Conservation (phyloP, 2,888 invertebrate genomes). For the Stenoptilia bipunctidactyla region DNA sequence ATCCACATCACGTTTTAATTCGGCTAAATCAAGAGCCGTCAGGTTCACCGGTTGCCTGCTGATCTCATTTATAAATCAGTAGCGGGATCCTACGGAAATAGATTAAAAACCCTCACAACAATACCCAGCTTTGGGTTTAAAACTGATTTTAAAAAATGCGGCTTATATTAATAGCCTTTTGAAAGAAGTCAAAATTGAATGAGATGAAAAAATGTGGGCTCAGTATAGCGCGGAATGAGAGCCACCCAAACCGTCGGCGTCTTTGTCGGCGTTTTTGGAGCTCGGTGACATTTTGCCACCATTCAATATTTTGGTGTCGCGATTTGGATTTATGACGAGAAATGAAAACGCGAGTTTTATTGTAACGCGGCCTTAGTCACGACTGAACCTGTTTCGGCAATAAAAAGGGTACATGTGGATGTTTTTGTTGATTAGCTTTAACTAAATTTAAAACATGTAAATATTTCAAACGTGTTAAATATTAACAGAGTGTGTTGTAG, state of each 20-base stretch:
- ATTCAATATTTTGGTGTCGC: conserved; percentile 68
- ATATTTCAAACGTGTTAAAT: too few relatives aligned
- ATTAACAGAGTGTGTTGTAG: too few relatives aligned
- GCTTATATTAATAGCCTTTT: conserved; percentile 70
- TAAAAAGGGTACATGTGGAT: too few relatives aligned
- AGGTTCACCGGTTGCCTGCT: conserved; percentile 25
- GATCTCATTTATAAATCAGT: conserved; percentile 65
- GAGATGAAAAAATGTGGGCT: conserved; percentile 67
- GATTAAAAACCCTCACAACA: conserved; percentile 63
- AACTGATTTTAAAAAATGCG: conserved; percentile 63
- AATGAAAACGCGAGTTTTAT: conserved; percentile 44
- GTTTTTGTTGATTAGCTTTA: too few relatives aligned
- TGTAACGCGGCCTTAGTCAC: conserved; percentile 13
- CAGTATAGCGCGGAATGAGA: conserved; percentile 50
- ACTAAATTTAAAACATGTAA: too few relatives aligned
- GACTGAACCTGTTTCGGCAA: background rate
- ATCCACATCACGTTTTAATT: conserved; percentile 65
- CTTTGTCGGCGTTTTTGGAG: conserved; percentile 64
- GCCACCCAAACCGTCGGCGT: conserved; percentile 64
- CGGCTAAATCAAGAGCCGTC: conserved; percentile 55
- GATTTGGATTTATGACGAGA: conserved; percentile 62
- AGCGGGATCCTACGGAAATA: conserved; percentile 70
- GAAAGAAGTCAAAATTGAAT: conserved; percentile 72
- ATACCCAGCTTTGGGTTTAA: conserved; percentile 57
- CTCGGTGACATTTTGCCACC: conserved; percentile 69